phyloP scores from a whole-genome alignment of 2,113 vertebrate species.

The Progne subis region DNA sequence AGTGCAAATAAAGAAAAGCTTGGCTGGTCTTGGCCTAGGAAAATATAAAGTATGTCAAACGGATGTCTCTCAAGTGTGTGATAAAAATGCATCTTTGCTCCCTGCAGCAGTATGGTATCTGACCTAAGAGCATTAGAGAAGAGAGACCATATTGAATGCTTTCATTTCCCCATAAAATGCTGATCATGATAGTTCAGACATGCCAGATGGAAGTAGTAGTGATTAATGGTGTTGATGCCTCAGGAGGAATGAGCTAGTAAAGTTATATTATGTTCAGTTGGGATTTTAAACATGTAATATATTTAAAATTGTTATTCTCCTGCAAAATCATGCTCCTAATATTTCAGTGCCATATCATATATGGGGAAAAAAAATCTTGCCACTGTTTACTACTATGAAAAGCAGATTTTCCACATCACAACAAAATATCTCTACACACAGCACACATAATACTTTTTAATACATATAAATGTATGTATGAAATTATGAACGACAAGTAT shows the following conservation, averaged over 20 bases:
- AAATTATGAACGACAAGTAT: not conserved
- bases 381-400: not conserved
- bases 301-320: conserved; percentile 70
- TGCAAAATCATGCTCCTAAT: conserved; percentile 37
- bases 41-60: conserved; percentile 65
- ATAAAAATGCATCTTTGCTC: conserved; percentile 70
- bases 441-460: not conserved
- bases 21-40: conserved; percentile 60
- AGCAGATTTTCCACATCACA: not conserved
- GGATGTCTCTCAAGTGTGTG: conserved; percentile 64
- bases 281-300: conserved; percentile 71
- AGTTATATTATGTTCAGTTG: conserved; percentile 76
- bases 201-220: conserved; percentile 73
- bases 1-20: conserved; percentile 66
- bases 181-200: conserved; percentile 74
- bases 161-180: conserved; percentile 78
- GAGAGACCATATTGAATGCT: conserved; percentile 66
- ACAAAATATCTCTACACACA: not conserved
- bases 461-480: not conserved
- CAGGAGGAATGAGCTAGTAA: conserved; percentile 74
- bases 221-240: conserved; percentile 77
- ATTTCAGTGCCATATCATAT: conserved; percentile 40
- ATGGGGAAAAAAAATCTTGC: not conserved
- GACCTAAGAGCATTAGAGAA: conserved; percentile 71
- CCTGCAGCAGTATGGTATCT: conserved; percentile 63